Conservation (phyloP, 2,888 invertebrate genomes). For the Embidobia sp. region DNA sequence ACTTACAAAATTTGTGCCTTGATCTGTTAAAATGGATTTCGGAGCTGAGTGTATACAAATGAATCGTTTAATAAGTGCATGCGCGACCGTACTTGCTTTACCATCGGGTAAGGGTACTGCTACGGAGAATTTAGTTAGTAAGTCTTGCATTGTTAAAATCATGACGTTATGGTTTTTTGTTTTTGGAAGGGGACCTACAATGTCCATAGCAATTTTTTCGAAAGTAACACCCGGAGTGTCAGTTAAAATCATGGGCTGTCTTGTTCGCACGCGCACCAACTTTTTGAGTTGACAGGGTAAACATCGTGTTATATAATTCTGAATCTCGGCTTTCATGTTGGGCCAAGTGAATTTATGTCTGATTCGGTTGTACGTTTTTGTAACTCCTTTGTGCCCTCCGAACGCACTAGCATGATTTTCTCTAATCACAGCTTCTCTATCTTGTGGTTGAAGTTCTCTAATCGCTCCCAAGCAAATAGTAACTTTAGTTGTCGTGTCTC, state of each 20-base stretch:
- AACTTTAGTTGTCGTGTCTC: not conserved
- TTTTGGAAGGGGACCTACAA: not conserved
- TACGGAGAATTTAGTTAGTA: not conserved
- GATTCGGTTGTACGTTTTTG: constrained; percentile 52
- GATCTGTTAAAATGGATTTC: constrained; percentile 1
- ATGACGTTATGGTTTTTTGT: not conserved
- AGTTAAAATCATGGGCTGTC: not conserved
- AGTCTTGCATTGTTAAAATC: not conserved
- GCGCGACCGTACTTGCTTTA: not conserved
- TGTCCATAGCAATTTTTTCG: not conserved
- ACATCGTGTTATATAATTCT: constrained; percentile 1
- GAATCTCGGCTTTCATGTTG: constrained; percentile 52
- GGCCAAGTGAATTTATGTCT: constrained; percentile 51
- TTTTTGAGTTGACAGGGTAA: constrained; percentile 2
- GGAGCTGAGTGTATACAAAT: constrained; percentile 1
- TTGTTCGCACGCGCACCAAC: not conserved
- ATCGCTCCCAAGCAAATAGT: constrained; percentile 10
- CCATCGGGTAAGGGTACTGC: not conserved
- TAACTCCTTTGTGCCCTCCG: constrained; percentile 41
- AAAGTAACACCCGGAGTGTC: not conserved
- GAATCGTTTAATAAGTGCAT: not conserved
- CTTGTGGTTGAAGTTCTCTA: not conserved
- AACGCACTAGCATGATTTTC: constrained; percentile 38
- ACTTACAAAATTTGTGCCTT: constrained; percentile 16
- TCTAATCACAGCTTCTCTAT: constrained; percentile 17